Percentiles rank a stretch among this genome's conserved stretches.
phyloP scores from a whole-genome alignment of 2,888 invertebrate genomes.

The Lissonota sp. region DNA sequence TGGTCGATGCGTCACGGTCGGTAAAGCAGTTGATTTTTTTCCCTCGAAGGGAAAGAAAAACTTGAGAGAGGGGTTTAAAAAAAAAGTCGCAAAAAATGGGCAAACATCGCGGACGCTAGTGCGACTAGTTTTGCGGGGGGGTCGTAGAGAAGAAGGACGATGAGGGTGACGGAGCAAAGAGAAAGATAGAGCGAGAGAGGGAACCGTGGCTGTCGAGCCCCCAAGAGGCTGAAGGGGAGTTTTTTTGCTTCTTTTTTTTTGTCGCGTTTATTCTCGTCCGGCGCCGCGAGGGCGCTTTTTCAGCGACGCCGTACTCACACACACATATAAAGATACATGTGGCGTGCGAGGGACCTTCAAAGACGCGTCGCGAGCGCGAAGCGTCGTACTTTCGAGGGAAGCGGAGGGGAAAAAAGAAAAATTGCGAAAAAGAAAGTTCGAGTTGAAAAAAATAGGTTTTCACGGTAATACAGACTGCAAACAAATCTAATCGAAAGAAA shows the following conservation, averaged over 20 bases:
- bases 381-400: constrained; percentile 39
- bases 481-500: too few relatives aligned
- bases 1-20: constrained; percentile 62
- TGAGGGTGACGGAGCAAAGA: constrained; percentile 33
- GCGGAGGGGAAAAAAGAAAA: constrained; percentile 33
- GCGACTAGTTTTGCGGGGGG: not conserved
- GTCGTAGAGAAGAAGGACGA: constrained; percentile 49
- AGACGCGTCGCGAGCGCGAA: constrained; percentile 41
- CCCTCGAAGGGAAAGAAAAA: constrained; percentile 36
- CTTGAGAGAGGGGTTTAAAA: constrained; percentile 25
- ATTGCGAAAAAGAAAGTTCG: not conserved
- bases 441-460: not conserved
- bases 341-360: constrained; percentile 64
- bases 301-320: constrained; percentile 65
- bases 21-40: constrained; percentile 66
- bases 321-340: constrained; percentile 18
- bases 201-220: constrained; percentile 55
- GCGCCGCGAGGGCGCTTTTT: constrained; percentile 77
- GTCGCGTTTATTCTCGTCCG: constrained; percentile 74
- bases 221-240: constrained; percentile 69
- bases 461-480: too few relatives aligned
- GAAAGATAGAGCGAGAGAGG: constrained; percentile 32
- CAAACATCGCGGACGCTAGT: constrained; percentile 9
- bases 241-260: constrained; percentile 67
- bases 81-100: constrained; percentile 39